Evolutionary conservation across 2,113 vertebrate genomes (phyloP).

Genomic region (Nibea albiflora): DNA sequence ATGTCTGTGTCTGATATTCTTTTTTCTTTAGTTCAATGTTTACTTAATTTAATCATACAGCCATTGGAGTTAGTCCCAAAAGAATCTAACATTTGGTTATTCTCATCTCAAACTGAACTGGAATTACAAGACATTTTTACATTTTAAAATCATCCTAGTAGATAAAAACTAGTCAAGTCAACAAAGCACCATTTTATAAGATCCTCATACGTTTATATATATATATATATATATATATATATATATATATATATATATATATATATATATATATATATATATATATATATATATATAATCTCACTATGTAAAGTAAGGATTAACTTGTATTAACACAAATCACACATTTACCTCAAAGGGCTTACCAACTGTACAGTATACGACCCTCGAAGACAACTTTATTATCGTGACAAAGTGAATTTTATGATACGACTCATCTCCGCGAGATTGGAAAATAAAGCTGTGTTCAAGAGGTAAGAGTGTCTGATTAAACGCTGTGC

Average conservation of each 20-base stretch:
- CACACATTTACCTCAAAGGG: neutral
- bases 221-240: no score
- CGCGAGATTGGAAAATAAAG: neutral
- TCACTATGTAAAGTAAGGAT: no score
- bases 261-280: no score
- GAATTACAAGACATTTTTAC: no score
- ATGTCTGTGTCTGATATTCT: neutral
- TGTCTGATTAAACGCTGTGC: neutral
- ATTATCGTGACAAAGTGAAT: neutral
- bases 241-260: no score
- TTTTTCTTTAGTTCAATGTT: no score
- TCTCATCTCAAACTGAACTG: neutral
- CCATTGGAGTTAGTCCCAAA: no score
- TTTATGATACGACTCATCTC: neutral
- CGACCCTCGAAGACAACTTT: no score
- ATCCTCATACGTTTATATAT: neutral
- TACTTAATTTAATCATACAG: no score
- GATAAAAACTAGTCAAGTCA: neutral
- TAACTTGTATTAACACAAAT: neutral
- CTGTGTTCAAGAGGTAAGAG: neutral
- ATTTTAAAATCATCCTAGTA: no score
- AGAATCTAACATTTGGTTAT: neutral
- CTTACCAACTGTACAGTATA: neutral
- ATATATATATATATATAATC: neutral
- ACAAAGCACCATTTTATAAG: neutral